These are phyloP conservation scores for Drosophila santomea DNA, from an alignment of 1,140 invertebrate genomes.

Conservation along the genomic window DNA sequence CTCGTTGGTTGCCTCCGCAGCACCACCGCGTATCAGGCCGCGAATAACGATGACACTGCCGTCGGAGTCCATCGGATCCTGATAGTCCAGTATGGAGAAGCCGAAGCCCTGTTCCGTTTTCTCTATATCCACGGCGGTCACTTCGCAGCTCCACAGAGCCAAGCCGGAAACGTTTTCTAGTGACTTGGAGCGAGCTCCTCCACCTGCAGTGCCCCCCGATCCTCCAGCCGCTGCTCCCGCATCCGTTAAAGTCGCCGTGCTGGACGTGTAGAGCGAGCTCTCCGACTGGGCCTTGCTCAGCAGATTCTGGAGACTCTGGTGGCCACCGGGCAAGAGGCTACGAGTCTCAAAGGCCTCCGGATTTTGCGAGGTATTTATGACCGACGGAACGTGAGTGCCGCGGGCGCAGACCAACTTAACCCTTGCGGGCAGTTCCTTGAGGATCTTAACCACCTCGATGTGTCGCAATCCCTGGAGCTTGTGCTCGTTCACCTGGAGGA, in stretches of 20 bases:
- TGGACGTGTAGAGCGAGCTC: slow-evolving; percentile 91
- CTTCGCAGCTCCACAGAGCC: slow-evolving; percentile 96
- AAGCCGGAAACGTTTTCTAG: slow-evolving; percentile 95
- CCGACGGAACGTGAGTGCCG: slow-evolving; percentile 86
- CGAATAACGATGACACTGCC: slow-evolving; percentile 97
- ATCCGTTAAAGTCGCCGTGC: slow-evolving; percentile 88
- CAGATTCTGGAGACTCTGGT: slow-evolving; percentile 88
- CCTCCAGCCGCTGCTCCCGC: slow-evolving; percentile 69
- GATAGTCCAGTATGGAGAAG: slow-evolving; percentile 97
- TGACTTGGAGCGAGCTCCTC: slow-evolving; percentile 89
- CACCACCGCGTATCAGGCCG: slow-evolving; percentile 95
- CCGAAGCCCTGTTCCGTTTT: slow-evolving; percentile 97
- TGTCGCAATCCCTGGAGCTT: slow-evolving; percentile 94
- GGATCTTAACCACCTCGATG: slow-evolving; percentile 94
- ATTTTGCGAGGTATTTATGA: slow-evolving; percentile 91
- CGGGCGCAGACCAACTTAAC: slow-evolving; percentile 91
- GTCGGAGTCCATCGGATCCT: slow-evolving; percentile 94
- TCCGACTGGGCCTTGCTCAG: slow-evolving; percentile 95
- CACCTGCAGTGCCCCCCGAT: slow-evolving; percentile 16
- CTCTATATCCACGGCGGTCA: slow-evolving; percentile 93
- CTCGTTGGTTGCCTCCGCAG: slow-evolving; percentile 94
- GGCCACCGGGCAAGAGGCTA: slow-evolving; percentile 91
- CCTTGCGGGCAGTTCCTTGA: slow-evolving; percentile 94
- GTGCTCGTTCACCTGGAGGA: slow-evolving; percentile 95
- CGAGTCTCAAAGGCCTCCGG: slow-evolving; percentile 91